Percentiles rank a stretch among this genome's conserved stretches.
Evolutionary conservation across 2,113 vertebrate genomes (phyloP).

Genomic region (Mustela nigripes): DNA sequence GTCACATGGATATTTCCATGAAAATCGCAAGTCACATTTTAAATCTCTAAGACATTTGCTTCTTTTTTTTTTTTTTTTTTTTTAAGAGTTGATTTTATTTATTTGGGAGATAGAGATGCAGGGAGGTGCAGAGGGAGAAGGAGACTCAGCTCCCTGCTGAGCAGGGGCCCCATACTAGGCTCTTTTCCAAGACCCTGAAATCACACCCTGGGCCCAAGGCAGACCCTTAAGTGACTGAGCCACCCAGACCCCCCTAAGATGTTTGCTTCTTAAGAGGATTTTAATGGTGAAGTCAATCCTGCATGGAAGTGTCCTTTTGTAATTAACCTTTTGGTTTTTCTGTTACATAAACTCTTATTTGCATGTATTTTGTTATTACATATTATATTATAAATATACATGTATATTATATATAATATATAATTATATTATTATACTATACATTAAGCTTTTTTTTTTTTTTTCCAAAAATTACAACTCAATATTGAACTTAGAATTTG

Average conservation of each 20-base stretch:
- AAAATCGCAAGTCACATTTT: conserved; percentile 30
- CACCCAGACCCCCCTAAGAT: too few species aligned
- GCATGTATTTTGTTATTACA: not conserved
- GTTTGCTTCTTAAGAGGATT: not conserved
- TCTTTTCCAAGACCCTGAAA: not conserved
- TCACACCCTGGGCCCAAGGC: not conserved
- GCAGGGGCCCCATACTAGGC: not conserved
- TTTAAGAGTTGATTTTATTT: not conserved
- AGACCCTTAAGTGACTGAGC: not conserved
- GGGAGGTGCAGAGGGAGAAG: not conserved
- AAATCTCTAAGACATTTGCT: not conserved
- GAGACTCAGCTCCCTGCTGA: not conserved
- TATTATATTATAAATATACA: too few species aligned
- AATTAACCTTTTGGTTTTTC: conserved; percentile 19
- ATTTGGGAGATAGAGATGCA: not conserved
- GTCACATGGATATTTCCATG: not conserved
- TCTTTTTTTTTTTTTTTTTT: not conserved
- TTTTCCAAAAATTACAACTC: not conserved
- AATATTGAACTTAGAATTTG: not conserved
- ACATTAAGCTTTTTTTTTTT: not conserved
- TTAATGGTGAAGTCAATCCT: not conserved
- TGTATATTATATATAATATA: too few species aligned
- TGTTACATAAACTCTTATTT: conserved; percentile 24
- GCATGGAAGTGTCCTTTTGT: not conserved
- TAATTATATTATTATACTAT: not conserved